These are phyloP conservation scores for Netelia inedita DNA, from an alignment of 2,888 invertebrate genomes.

Conservation along the genomic window DNA sequence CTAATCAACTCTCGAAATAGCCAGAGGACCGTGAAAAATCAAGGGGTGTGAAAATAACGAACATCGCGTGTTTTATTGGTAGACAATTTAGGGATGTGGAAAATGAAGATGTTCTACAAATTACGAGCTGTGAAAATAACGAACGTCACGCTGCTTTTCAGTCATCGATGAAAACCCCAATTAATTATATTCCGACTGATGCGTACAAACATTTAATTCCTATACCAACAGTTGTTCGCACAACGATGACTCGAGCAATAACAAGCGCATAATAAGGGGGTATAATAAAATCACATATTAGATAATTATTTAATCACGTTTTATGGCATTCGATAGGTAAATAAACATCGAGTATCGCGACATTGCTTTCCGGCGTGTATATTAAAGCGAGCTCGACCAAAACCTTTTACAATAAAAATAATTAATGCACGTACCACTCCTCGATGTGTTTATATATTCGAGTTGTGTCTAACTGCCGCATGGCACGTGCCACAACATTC, in stretches of 20 bases:
- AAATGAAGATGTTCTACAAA: too few species aligned
- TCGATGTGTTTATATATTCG: slow-evolving; percentile 21
- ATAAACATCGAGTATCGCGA: neutral
- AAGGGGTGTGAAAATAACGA: too few species aligned
- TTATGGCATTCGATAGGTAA: neutral
- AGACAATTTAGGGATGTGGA: too few species aligned
- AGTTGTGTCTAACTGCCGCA: neutral
- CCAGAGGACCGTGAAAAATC: too few species aligned
- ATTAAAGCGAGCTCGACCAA: neutral
- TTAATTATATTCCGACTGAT: neutral
- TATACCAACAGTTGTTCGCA: neutral
- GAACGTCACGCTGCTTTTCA: too few species aligned
- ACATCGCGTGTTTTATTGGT: too few species aligned
- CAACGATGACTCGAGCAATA: neutral
- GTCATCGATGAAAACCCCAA: too few species aligned
- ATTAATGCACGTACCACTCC: neutral
- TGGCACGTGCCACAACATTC: slow-evolving; percentile 36
- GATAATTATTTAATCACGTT: slow-evolving; percentile 14
- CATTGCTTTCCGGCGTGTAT: too few species aligned
- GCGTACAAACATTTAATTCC: neutral
- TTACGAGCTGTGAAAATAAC: too few species aligned
- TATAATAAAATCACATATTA: slow-evolving; percentile 8
- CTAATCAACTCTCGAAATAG: too few species aligned
- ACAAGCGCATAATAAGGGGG: too few species aligned
- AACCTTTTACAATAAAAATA: slow-evolving; percentile 20